phyloP scores from a whole-genome alignment of 2,113 vertebrate species.

The Bujurquina vittata region DNA sequence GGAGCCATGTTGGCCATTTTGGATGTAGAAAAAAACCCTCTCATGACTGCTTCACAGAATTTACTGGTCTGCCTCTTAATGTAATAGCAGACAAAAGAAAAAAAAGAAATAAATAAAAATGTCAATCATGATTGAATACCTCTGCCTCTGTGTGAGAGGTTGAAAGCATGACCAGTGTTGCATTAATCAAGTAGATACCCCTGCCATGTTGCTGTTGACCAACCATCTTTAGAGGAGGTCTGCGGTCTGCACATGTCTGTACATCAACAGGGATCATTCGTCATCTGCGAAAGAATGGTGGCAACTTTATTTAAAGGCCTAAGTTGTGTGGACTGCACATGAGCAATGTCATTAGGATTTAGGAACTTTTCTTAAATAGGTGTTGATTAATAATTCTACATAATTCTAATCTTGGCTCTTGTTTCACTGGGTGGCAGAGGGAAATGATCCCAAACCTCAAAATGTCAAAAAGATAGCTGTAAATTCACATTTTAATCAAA shows the following conservation, averaged over 20 bases:
- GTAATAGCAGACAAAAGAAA: not conserved
- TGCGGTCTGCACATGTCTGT: not conserved
- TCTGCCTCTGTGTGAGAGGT: not conserved
- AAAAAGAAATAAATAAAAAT: not conserved
- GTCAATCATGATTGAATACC: constrained; percentile 19
- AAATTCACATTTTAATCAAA: not conserved
- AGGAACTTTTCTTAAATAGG: not conserved
- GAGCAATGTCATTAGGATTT: not conserved
- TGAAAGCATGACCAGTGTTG: not conserved
- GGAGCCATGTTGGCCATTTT: not conserved
- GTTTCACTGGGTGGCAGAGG: not conserved
- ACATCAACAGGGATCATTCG: not conserved
- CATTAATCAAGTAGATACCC: constrained; percentile 53
- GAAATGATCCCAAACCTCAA: not conserved
- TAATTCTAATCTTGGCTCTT: not conserved
- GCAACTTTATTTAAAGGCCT: not conserved
- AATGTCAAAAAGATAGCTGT: not conserved
- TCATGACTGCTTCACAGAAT: not conserved
- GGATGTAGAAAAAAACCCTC: not conserved
- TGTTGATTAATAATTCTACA: not conserved
- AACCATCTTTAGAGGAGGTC: constrained; percentile 8
- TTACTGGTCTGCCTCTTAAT: constrained; percentile 1
- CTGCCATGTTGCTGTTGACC: constrained; percentile 44
- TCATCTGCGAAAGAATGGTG: constrained; percentile 3
- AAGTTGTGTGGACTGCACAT: not conserved